Conservation (phyloP, 2,113 vertebrate genomes). For the Tympanuchus pallidicinctus region DNA sequence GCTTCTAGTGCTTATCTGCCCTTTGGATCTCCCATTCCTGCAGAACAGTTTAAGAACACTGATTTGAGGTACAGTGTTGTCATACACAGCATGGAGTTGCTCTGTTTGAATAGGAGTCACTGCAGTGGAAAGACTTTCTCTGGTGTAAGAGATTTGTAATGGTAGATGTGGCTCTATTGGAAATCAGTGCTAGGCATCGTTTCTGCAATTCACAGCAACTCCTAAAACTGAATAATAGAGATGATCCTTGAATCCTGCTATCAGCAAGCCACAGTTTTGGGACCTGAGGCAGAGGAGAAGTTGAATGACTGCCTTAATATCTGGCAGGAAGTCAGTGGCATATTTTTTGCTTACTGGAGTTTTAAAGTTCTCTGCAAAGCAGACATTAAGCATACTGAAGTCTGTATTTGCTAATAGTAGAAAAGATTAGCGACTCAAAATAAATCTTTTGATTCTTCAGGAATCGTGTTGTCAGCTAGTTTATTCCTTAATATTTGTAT, state of each 20-base stretch:
- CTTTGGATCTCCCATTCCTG: not conserved
- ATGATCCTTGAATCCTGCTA: not conserved
- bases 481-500: not conserved
- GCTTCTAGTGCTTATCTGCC: slow-evolving; percentile 11
- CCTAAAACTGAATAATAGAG: not conserved
- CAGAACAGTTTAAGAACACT: not conserved
- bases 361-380: not conserved
- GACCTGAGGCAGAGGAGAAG: not conserved
- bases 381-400: not conserved
- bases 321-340: not conserved
- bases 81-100: not conserved
- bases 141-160: not conserved
- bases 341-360: not conserved
- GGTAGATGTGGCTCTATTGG: not conserved
- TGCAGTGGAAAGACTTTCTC: not conserved
- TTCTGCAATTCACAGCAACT: not conserved
- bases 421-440: not conserved
- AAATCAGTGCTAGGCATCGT: not conserved
- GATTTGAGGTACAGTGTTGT: not conserved
- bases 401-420: not conserved
- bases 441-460: not conserved
- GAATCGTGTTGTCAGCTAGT: not conserved
- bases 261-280: not conserved
- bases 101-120: not conserved
- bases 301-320: not conserved